Evolutionary conservation across 2,113 vertebrate species (phyloP).

Genomic region (Pagrus major): DNA sequence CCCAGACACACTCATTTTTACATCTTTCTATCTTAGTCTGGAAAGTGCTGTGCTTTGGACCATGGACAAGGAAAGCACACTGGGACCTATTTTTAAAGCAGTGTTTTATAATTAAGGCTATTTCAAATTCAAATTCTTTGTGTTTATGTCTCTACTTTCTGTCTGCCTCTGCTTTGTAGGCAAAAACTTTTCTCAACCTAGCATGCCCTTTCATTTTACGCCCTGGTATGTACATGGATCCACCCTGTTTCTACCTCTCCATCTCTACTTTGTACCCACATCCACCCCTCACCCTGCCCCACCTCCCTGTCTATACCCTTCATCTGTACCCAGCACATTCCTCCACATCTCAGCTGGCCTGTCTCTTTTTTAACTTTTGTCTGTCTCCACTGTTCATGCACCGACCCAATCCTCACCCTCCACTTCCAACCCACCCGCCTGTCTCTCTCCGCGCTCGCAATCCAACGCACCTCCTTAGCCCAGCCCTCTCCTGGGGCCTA

Average conservation of each 20-base stretch:
- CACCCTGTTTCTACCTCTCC: not conserved
- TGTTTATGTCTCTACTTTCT: not conserved
- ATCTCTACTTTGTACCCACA: slow-evolving; percentile 2
- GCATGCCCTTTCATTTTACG: not conserved
- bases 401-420: slow-evolving; percentile 30
- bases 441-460: slow-evolving; percentile 31
- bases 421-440: slow-evolving; percentile 38
- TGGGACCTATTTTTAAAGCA: slow-evolving; percentile 22
- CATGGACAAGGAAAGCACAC: not conserved
- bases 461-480: slow-evolving; percentile 57
- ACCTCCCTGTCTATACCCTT: not conserved
- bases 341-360: not conserved
- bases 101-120: slow-evolving; percentile 20
- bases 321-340: not conserved
- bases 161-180: not conserved
- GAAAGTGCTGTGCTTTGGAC: slow-evolving; percentile 18
- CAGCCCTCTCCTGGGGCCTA: slow-evolving; percentile 67
- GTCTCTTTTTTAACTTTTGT: slow-evolving; percentile 11
- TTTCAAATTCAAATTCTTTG: slow-evolving; percentile 13
- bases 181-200: not conserved
- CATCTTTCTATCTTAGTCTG: slow-evolving; percentile 1
- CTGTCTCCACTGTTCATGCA: slow-evolving; percentile 5
- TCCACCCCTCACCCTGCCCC: not conserved
- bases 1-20: not conserved
- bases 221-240: not conserved